Percentiles rank a stretch among this genome's conserved stretches.
Conservation (phyloP, 2,888 invertebrate genomes). For the Rugalucina vietnamica region DNA sequence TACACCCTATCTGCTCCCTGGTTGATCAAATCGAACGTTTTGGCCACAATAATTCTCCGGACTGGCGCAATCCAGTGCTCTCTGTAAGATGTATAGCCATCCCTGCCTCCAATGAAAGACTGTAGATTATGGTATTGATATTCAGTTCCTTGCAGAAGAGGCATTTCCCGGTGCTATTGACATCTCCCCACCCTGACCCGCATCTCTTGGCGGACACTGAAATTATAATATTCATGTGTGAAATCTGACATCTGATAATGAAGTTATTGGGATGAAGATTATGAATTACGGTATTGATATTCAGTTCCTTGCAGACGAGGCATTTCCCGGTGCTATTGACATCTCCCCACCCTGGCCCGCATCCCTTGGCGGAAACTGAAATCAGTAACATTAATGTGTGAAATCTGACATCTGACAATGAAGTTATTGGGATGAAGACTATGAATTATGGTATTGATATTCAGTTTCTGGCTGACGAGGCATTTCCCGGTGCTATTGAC, state of each 20-base stretch:
- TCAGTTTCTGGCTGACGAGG: slow-evolving; percentile 80
- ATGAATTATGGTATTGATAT: too few species aligned
- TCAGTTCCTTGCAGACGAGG: slow-evolving; percentile 80
- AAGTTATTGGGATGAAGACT: too few species aligned
- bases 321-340: slow-evolving; percentile 82
- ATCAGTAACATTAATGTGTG: background rate
- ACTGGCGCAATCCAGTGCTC: background rate
- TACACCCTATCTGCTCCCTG: too few species aligned
- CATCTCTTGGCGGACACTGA: slow-evolving; percentile 84
- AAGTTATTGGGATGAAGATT: background rate
- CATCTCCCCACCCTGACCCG: slow-evolving; percentile 83
- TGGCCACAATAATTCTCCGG: background rate
- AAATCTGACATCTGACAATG: too few species aligned
- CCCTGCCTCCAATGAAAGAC: slow-evolving; percentile 3
- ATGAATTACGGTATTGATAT: background rate
- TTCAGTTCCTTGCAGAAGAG: slow-evolving; percentile 79
- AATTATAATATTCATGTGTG: too few species aligned
- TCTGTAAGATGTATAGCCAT: background rate
- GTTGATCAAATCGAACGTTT: too few species aligned
- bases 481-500: slow-evolving; percentile 82
- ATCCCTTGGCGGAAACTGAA: slow-evolving; percentile 83
- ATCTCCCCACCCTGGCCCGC: slow-evolving; percentile 83
- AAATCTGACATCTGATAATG: too few species aligned
- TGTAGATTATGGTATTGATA: background rate
- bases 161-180: slow-evolving; percentile 82